phyloP scores from a whole-genome alignment of 2,113 vertebrate genomes.

The Syngnathus typhle region DNA sequence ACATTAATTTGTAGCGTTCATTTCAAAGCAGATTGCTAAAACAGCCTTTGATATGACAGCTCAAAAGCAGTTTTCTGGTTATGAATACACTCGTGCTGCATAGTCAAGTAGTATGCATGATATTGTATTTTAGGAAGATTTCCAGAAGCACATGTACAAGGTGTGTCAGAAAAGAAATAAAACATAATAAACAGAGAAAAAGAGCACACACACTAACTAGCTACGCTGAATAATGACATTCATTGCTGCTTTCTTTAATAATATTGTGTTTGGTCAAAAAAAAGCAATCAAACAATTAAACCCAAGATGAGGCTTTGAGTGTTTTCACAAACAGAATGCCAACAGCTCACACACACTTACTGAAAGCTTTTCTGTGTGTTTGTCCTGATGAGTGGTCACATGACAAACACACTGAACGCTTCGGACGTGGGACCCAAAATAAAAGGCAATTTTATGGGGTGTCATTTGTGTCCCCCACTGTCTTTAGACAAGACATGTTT shows the following conservation, averaged over 20 bases:
- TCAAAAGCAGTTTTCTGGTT: conserved; percentile 44
- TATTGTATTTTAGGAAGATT: conserved; percentile 43
- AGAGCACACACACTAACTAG: too few species aligned
- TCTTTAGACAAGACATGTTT: conserved; percentile 30
- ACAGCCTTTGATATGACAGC: conserved; percentile 51
- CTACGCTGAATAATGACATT: too few species aligned
- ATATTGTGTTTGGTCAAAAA: background rate
- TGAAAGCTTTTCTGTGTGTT: conserved; percentile 4
- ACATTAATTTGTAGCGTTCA: conserved; percentile 60
- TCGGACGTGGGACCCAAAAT: conserved; percentile 12
- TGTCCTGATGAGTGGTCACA: conserved; percentile 25
- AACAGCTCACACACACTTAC: conserved; percentile 1
- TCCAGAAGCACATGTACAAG: conserved; percentile 29
- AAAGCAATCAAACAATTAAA: too few species aligned
- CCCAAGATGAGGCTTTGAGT: background rate
- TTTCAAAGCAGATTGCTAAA: conserved; percentile 59
- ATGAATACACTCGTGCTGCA: conserved; percentile 53
- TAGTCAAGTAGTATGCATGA: conserved; percentile 53
- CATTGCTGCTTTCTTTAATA: background rate
- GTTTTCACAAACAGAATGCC: background rate
- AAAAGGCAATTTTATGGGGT: conserved; percentile 29
- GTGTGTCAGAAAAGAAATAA: background rate
- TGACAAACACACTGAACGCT: conserved; percentile 36
- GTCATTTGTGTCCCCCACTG: conserved; percentile 22
- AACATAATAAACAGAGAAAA: too few species aligned